Evolutionary conservation across 2,797 vertebrate genomes (phyloP).

Genomic region (Dendrocincla tyrannina): DNA sequence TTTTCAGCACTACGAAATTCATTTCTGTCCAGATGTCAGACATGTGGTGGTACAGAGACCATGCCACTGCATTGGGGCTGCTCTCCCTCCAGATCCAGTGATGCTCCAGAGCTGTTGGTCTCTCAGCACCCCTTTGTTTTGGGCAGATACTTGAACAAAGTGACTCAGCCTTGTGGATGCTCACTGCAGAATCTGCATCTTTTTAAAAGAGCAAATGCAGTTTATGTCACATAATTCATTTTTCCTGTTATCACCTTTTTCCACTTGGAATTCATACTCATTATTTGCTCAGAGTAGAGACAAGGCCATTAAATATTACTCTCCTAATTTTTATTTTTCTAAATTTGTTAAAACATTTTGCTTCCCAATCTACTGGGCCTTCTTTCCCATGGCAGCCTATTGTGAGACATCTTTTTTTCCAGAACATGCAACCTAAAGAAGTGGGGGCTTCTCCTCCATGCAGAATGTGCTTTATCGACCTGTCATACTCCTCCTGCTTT

Average conservation of each 20-base stretch:
- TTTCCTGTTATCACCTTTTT: background rate
- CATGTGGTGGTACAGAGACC: fast-evolving
- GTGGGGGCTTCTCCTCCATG: background rate
- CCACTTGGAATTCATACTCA: background rate
- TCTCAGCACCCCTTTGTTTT: background rate
- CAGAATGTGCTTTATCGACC: background rate
- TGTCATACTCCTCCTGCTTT: background rate
- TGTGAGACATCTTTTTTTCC: background rate
- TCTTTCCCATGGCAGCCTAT: background rate
- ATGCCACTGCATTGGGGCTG: background rate
- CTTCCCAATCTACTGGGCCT: background rate
- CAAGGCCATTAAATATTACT: background rate
- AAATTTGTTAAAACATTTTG: background rate
- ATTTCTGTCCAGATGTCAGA: background rate
- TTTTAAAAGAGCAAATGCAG: background rate
- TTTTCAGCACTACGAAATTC: background rate
- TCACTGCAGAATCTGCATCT: background rate
- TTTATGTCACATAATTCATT: background rate
- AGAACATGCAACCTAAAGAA: background rate
- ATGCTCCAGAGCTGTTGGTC: background rate
- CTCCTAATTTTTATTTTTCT: background rate
- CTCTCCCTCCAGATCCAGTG: background rate
- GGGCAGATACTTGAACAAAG: background rate
- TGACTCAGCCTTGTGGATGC: background rate
- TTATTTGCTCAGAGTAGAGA: background rate